Percentiles rank a stretch among this genome's conserved stretches.
phyloP scores from a whole-genome alignment of 2,797 vertebrate species.

The Notamacropus eugenii region DNA sequence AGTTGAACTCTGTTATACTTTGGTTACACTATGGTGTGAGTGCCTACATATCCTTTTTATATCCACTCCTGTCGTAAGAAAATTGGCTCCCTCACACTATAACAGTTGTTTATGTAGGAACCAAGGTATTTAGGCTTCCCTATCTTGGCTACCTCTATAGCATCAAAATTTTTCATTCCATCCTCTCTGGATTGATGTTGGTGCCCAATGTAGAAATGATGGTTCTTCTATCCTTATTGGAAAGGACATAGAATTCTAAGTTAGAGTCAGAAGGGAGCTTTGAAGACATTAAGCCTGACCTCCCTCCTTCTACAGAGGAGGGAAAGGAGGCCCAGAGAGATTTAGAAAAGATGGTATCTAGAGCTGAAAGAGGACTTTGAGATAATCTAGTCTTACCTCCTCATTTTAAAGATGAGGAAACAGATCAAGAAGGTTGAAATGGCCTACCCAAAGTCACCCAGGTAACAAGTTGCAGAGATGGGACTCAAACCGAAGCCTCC shows the following conservation, averaged over 20 bases:
- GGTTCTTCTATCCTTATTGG: background rate
- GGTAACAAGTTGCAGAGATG: background rate
- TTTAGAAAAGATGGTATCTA: background rate
- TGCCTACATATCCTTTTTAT: slow-evolving; percentile 60
- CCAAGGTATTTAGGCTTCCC: slow-evolving; percentile 43
- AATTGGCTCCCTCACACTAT: slow-evolving; percentile 59
- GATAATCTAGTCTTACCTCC: background rate
- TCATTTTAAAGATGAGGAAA: background rate
- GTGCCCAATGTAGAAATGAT: slow-evolving; percentile 11
- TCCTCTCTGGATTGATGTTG: background rate
- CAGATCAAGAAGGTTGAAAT: background rate
- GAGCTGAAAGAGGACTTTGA: background rate
- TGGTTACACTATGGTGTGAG: slow-evolving; percentile 38
- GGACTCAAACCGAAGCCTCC: background rate
- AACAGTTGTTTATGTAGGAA: slow-evolving; percentile 67
- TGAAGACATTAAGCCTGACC: background rate
- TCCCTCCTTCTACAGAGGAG: background rate
- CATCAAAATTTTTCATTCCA: slow-evolving; percentile 40
- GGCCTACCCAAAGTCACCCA: background rate
- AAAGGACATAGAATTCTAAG: slow-evolving; percentile 3
- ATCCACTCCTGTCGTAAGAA: slow-evolving; percentile 55
- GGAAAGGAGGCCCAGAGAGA: background rate
- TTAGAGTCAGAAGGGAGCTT: background rate
- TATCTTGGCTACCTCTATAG: slow-evolving; percentile 20
- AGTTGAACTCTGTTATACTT: background rate